Evolutionary conservation across 1,140 invertebrate species (phyloP).

Genomic region (Argopecten irradians): DNA sequence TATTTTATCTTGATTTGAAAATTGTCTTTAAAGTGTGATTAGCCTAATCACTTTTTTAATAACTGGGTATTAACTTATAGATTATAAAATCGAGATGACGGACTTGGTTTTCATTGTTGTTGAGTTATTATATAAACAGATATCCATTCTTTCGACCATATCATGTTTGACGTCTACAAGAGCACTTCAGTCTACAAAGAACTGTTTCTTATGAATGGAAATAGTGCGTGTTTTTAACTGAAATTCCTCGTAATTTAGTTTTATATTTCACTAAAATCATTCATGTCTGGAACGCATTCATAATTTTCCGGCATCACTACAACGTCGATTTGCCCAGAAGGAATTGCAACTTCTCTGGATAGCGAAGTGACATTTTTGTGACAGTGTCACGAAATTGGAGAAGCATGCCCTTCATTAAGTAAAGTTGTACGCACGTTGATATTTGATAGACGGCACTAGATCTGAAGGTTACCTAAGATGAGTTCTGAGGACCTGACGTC

Average conservation of each 20-base stretch:
- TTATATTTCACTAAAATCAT: neutral
- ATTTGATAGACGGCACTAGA: neutral
- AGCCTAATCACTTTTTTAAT: too few relatives aligned
- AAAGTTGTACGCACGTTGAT: neutral
- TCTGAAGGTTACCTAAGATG: neutral
- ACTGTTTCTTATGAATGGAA: too few relatives aligned
- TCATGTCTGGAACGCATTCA: neutral
- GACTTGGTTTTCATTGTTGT: too few relatives aligned
- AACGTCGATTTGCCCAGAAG: neutral
- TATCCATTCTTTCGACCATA: too few relatives aligned
- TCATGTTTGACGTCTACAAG: neutral
- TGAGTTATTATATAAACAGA: too few relatives aligned
- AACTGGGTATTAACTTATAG: too few relatives aligned
- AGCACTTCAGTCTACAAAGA: too few relatives aligned
- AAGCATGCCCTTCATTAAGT: neutral
- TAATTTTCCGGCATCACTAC: neutral
- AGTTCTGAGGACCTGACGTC: neutral
- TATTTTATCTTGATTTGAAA: too few relatives aligned
- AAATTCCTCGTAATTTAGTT: too few relatives aligned
- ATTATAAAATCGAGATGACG: too few relatives aligned
- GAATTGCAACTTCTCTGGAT: neutral
- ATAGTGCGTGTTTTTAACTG: neutral
- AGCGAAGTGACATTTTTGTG: neutral
- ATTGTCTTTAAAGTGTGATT: too few relatives aligned
- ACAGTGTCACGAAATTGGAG: neutral